A percentile compares a stretch with the other conserved stretches of the same genome.
Conservation (phyloP, 2,113 vertebrate genomes). For the Hippolais icterina region DNA sequence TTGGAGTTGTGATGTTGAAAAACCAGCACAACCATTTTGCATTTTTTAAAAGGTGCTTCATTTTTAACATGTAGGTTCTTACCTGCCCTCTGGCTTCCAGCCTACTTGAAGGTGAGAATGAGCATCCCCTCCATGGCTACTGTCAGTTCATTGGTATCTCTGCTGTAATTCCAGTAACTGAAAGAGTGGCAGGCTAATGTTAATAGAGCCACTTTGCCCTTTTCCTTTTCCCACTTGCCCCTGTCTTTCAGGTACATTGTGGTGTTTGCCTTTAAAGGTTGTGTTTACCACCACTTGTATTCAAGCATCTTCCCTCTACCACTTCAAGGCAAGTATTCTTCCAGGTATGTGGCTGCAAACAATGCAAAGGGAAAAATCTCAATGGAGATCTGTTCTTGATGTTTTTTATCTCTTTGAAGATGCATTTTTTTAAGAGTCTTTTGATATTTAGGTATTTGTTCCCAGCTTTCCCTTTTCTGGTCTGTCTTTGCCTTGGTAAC, state of each 20-base stretch:
- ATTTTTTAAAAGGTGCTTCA: background rate
- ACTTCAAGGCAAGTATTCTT: slow-evolving; percentile 44
- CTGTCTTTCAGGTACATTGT: background rate
- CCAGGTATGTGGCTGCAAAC: slow-evolving; percentile 44
- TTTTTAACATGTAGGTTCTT: background rate
- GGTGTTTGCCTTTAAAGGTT: slow-evolving; percentile 27
- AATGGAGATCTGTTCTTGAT: background rate
- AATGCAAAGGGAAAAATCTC: slow-evolving; percentile 11
- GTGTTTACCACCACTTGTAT: slow-evolving; percentile 23
- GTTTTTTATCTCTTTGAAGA: slow-evolving; percentile 36
- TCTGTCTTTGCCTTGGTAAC: background rate
- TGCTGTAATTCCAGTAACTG: background rate
- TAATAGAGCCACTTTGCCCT: background rate
- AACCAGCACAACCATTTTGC: background rate
- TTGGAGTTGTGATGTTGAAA: background rate
- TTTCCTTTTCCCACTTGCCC: background rate
- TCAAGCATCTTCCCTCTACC: background rate
- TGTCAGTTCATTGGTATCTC: background rate
- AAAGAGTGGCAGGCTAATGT: background rate
- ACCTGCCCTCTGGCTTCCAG: background rate
- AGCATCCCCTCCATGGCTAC: background rate
- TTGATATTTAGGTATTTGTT: slow-evolving; percentile 31
- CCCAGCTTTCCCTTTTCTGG: background rate
- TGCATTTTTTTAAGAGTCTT: background rate
- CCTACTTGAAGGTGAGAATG: background rate